Percentiles rank a stretch among this genome's conserved stretches.
phyloP scores from a whole-genome alignment of 2,888 invertebrate species.

The Scaptomyza reducta region DNA sequence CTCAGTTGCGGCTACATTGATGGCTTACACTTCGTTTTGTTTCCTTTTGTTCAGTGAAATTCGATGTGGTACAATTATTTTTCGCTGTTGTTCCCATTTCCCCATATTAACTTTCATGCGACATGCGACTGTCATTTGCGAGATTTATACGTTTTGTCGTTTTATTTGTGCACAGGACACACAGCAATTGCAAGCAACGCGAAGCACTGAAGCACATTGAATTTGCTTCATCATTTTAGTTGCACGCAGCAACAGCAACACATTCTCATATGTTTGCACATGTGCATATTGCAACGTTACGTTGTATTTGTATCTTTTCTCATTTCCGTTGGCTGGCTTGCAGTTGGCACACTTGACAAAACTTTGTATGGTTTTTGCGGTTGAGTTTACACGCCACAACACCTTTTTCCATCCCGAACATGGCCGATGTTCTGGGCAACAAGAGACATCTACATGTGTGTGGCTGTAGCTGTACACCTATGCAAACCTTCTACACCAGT shows the following conservation, averaged over 20 bases:
- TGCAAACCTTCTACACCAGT: constrained; percentile 18
- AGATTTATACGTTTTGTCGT: constrained; percentile 18
- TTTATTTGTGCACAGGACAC: constrained; percentile 2
- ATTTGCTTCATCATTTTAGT: constrained; percentile 63
- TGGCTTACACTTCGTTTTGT: constrained; percentile 2
- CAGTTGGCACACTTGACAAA: constrained; percentile 40
- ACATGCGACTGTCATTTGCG: constrained; percentile 32
- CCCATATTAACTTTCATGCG: background rate
- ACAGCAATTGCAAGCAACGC: background rate
- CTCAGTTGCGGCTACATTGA: constrained; percentile 26
- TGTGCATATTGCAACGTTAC: constrained; percentile 15
- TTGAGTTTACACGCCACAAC: constrained; percentile 66
- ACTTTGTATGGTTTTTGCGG: constrained; percentile 61
- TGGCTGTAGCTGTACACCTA: background rate
- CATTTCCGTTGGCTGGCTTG: constrained; percentile 64
- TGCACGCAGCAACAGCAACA: constrained; percentile 28
- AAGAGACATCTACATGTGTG: constrained; percentile 2
- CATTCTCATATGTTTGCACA: constrained; percentile 10
- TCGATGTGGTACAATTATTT: constrained; percentile 57
- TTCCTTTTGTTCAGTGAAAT: constrained; percentile 26
- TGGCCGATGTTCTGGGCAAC: constrained; percentile 39
- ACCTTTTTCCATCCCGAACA: constrained; percentile 35
- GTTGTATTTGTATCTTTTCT: constrained; percentile 56
- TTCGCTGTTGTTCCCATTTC: constrained; percentile 5
- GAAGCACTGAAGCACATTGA: constrained; percentile 21